These are phyloP conservation scores for Etheostoma nigrum DNA, from an alignment of 2,797 vertebrate genomes.

Conservation along the genomic window DNA sequence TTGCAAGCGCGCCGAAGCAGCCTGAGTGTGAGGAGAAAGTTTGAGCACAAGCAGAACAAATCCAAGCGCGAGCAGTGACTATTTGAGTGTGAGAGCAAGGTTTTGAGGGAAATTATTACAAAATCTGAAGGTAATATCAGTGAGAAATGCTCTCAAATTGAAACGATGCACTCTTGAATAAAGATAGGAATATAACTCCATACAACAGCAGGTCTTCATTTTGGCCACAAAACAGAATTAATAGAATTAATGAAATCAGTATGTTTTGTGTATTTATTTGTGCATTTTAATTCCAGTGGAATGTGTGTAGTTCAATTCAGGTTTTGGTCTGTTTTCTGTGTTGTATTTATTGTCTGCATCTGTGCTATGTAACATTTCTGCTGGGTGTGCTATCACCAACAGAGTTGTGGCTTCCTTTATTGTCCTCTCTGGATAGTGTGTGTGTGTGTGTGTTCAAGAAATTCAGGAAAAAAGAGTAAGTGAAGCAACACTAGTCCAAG, in stretches of 20 bases:
- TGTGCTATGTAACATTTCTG: not conserved
- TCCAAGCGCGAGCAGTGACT: too few relatives aligned
- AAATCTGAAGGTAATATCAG: too few relatives aligned
- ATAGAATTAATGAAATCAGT: not conserved
- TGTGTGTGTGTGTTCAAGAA: not conserved
- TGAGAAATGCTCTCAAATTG: too few relatives aligned
- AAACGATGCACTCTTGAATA: too few relatives aligned
- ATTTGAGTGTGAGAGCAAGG: too few relatives aligned
- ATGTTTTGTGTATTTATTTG: not conserved
- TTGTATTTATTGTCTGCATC: conserved; percentile 8
- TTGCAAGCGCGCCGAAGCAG: too few relatives aligned
- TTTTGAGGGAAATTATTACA: too few relatives aligned
- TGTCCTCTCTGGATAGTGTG: conserved; percentile 23
- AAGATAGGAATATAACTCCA: too few relatives aligned
- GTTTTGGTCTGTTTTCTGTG: not conserved
- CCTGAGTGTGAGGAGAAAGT: too few relatives aligned
- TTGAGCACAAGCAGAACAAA: too few relatives aligned
- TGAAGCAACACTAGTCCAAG: conserved; percentile 44
- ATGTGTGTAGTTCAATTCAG: not conserved
- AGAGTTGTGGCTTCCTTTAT: conserved; percentile 37
- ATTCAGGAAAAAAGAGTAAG: conserved; percentile 12
- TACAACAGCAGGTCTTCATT: not conserved
- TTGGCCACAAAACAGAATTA: conserved; percentile 2
- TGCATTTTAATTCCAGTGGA: conserved; percentile 16
- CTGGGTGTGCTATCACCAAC: not conserved